Percentiles rank a stretch among this genome's conserved stretches.
These are phyloP conservation scores for Euplexia lucipara DNA, from an alignment of 2,888 invertebrate species.

Conservation along the genomic window DNA sequence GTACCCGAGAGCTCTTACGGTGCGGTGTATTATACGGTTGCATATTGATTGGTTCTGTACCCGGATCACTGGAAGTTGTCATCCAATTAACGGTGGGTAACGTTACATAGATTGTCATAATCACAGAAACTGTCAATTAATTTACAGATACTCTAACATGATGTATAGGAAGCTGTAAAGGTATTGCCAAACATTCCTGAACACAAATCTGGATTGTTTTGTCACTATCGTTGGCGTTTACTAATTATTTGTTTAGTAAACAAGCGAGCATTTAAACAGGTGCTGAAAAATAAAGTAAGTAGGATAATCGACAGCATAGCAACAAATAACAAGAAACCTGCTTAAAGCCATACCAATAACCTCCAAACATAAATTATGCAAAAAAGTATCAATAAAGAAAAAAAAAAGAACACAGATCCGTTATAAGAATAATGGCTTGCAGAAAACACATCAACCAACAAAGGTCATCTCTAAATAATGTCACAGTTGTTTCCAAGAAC, in stretches of 20 bases:
- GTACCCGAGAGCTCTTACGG: slow-evolving; percentile 78
- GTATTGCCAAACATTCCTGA: slow-evolving; percentile 40
- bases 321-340: slow-evolving; percentile 4
- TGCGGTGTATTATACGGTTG: slow-evolving; percentile 83
- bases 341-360: slow-evolving; percentile 13
- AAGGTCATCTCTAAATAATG: slow-evolving; percentile 36
- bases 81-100: slow-evolving; percentile 81
- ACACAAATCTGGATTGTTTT: slow-evolving; percentile 27
- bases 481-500: slow-evolving; percentile 44
- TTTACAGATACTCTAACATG: slow-evolving; percentile 40
- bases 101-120: slow-evolving; percentile 36
- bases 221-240: slow-evolving; percentile 27
- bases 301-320: slow-evolving; percentile 4
- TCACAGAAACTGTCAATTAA: slow-evolving; percentile 28
- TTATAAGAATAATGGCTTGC: neutral
- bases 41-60: slow-evolving; percentile 87
- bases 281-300: slow-evolving; percentile 22
- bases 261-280: slow-evolving; percentile 15
- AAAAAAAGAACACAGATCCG: slow-evolving; percentile 14
- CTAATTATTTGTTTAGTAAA: slow-evolving; percentile 54
- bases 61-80: slow-evolving; percentile 78
- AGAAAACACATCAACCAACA: neutral
- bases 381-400: neutral
- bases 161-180: slow-evolving; percentile 15
- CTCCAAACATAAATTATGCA: slow-evolving; percentile 13